Conservation (phyloP, 2,797 vertebrate genomes). For the Clarias laeviceps region DNA sequence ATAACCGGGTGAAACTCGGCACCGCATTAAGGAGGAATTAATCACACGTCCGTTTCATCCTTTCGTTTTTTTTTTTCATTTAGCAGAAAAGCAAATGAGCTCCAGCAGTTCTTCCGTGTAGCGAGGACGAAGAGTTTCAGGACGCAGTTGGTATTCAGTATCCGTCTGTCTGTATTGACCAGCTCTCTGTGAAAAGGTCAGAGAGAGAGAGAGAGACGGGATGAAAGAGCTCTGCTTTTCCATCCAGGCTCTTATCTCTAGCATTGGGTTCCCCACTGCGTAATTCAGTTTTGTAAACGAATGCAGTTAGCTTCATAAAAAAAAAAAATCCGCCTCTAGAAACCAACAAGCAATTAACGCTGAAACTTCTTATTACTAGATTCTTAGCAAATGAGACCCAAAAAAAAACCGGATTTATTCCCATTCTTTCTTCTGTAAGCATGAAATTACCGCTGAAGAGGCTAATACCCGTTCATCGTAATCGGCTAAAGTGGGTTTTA, state of each 20-base stretch:
- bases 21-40: neutral
- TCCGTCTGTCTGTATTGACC: conserved; percentile 57
- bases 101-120: conserved; percentile 31
- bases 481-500: conserved; percentile 53
- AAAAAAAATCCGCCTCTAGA: conserved; percentile 35
- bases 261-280: conserved; percentile 43
- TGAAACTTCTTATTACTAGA: conserved; percentile 46
- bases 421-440: conserved; percentile 49
- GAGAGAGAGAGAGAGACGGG: conserved; percentile 80
- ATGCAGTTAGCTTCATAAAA: neutral
- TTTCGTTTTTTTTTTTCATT: neutral
- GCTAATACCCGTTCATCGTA: conserved; percentile 46
- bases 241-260: conserved; percentile 47
- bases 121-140: conserved; percentile 44
- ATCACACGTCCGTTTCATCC: neutral
- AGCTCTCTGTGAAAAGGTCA: conserved; percentile 57
- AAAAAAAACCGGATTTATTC: conserved; percentile 30
- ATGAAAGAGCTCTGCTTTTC: conserved; percentile 66
- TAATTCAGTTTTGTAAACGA: conserved; percentile 15
- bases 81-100: conserved; percentile 38
- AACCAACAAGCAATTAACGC: conserved; percentile 58
- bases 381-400: conserved; percentile 51
- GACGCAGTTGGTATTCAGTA: conserved; percentile 52
- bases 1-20: neutral
- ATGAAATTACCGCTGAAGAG: conserved; percentile 52